These are phyloP conservation scores for Tenthredo scrophulariae DNA, from an alignment of 2,888 invertebrate species.

Conservation along the genomic window DNA sequence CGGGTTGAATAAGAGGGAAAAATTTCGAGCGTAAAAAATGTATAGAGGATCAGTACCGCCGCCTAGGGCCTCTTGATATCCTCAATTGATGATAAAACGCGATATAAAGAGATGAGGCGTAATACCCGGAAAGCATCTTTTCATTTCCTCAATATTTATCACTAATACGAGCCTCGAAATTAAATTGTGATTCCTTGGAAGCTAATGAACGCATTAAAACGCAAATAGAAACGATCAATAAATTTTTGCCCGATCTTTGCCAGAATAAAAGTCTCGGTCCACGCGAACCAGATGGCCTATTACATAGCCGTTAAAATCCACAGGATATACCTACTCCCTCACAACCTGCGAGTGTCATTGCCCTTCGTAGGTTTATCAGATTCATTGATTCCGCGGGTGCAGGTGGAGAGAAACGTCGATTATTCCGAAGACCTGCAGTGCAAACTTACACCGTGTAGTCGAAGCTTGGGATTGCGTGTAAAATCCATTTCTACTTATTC, in stretches of 20 bases:
- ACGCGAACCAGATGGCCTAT: background rate
- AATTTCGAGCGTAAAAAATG: background rate
- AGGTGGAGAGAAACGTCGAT: conserved; percentile 2
- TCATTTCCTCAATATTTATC: background rate
- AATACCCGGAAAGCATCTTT: background rate
- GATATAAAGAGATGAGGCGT: background rate
- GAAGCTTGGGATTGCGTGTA: background rate
- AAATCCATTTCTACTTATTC: background rate
- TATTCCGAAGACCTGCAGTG: conserved; percentile 7
- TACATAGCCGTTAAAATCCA: background rate
- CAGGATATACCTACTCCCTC: background rate
- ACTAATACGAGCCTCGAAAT: background rate
- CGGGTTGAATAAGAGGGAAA: background rate
- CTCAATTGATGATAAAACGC: background rate
- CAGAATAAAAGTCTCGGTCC: background rate
- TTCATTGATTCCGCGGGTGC: background rate
- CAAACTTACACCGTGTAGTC: background rate
- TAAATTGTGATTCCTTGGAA: background rate
- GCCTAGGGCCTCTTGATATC: background rate
- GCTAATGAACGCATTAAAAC: background rate
- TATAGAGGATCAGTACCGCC: background rate
- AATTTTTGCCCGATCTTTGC: background rate
- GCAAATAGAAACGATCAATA: background rate
- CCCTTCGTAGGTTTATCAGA: background rate
- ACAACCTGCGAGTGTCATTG: background rate